phyloP scores from a whole-genome alignment of 2,113 vertebrate species.

The Sminthopsis crassicaudata region DNA sequence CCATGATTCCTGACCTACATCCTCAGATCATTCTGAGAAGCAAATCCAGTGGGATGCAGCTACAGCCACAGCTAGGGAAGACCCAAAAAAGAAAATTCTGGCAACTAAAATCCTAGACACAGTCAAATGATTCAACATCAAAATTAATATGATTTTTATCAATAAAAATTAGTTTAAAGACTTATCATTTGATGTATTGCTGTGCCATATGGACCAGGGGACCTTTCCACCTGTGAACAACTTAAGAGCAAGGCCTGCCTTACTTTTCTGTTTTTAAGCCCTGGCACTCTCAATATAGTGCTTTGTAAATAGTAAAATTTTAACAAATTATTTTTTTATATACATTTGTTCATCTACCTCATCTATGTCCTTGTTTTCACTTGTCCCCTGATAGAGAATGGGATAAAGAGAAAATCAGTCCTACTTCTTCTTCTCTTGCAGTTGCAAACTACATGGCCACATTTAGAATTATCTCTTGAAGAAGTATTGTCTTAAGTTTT shows the following conservation, averaged over 20 bases:
- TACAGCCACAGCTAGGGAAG: neutral
- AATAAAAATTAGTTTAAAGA: neutral
- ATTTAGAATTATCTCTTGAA: neutral
- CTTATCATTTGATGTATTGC: neutral
- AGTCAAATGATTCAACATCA: neutral
- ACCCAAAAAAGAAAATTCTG: neutral
- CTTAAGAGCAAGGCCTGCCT: neutral
- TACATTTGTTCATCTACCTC: neutral
- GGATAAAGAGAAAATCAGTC: neutral
- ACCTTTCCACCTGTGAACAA: neutral
- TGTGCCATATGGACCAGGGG: neutral
- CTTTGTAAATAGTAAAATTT: neutral
- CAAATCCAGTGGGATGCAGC: neutral
- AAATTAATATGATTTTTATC: neutral
- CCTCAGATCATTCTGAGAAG: neutral
- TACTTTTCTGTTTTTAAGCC: neutral
- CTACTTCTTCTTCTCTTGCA: neutral
- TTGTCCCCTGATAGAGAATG: neutral
- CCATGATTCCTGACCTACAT: neutral
- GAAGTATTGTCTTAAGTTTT: neutral
- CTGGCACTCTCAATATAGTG: neutral
- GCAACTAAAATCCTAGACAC: neutral
- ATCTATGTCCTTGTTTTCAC: neutral
- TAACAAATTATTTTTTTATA: neutral
- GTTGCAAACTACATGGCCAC: neutral